phyloP scores from a whole-genome alignment of 1,140 invertebrate species.

The Drosophila bocqueti region DNA sequence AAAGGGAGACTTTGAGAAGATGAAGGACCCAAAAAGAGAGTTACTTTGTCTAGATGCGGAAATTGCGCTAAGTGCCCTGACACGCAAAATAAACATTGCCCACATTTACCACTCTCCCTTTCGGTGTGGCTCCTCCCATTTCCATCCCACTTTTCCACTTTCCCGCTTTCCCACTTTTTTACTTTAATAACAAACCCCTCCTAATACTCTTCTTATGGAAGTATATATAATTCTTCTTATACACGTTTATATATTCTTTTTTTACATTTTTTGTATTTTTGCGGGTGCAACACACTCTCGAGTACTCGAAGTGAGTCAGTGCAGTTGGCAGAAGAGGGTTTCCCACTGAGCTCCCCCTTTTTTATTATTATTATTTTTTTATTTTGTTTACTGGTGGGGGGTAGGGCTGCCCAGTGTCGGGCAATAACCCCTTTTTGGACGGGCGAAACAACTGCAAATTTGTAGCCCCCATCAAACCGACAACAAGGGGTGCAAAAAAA shows the following conservation, averaged over 20 bases:
- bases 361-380: conserved; percentile 10
- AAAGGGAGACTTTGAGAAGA: not conserved
- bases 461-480: conserved; percentile 13
- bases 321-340: conserved; percentile 49
- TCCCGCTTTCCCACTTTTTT: conserved; percentile 1
- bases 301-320: conserved; percentile 73
- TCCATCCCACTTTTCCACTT: not conserved
- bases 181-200: conserved; percentile 48
- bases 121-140: no score
- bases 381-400: conserved; percentile 32
- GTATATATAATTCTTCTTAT: conserved; percentile 14
- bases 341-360: conserved; percentile 40
- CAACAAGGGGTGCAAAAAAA: conserved; percentile 25
- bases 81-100: conserved; percentile 76
- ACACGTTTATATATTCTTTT: not conserved
- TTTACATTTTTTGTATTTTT: conserved; percentile 39
- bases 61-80: conserved; percentile 65
- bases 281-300: conserved; percentile 77
- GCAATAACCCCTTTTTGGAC: conserved; percentile 52
- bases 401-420: conserved; percentile 45
- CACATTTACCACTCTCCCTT: conserved; percentile 23
- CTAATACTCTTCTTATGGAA: conserved; percentile 20
- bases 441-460: conserved; percentile 26
- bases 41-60: conserved; percentile 54
- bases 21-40: conserved; percentile 15